Evolutionary conservation across 1,140 invertebrate genomes (phyloP), one percentile per base, ranked within the genome.

Genomic region (Proales similis): DNA sequence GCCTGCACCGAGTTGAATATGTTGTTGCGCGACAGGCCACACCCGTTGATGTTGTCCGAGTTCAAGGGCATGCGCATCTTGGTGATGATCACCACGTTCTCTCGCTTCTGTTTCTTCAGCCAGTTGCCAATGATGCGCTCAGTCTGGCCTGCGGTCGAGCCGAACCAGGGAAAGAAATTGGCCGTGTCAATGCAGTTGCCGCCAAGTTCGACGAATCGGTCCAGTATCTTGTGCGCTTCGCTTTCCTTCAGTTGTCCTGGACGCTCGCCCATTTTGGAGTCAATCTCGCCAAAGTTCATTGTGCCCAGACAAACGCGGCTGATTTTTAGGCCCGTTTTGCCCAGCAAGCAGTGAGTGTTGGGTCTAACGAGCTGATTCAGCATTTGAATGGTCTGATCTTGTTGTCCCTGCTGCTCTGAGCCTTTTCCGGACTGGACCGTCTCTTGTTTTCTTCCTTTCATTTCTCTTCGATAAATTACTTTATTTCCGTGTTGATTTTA

Each of bases 161-260:
- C 51, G 32, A 57, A 57, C 51, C 51, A 57, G 11, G 57, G 57
- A 39, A 70, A 74, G 9, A 70, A 49, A 39, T 74, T 67, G 12
- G 72, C 70, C 1, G 72, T 74, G 61, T 74, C 72, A 20, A 74
- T 63, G 63, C 72, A 71, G 49, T 74, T 74, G 9, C 70, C 71
- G 5, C 72, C 72, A 27, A 69, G 64, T 62, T 72, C 65, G 12
- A 66, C 66, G 63, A 64, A 72, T 17, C 68, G 48, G 57, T 73
- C 67, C 17, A 73, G 20, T 9, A 73, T 63, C 39, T 65, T 43
- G 42, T 67, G 66, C 14, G 70, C 65, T n/a, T 51, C 29, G 2
- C 62, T 64, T 19, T 70, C 67, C 19, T 67, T 49, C 1, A 53
- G 17, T 33, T 68, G 65, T 4, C 64, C 64, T 17, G 53, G 53